A percentile compares a stretch with the other conserved stretches of the same genome.
phyloP scores from a whole-genome alignment of 2,113 vertebrate species.

The Gallinago jamesoni region DNA sequence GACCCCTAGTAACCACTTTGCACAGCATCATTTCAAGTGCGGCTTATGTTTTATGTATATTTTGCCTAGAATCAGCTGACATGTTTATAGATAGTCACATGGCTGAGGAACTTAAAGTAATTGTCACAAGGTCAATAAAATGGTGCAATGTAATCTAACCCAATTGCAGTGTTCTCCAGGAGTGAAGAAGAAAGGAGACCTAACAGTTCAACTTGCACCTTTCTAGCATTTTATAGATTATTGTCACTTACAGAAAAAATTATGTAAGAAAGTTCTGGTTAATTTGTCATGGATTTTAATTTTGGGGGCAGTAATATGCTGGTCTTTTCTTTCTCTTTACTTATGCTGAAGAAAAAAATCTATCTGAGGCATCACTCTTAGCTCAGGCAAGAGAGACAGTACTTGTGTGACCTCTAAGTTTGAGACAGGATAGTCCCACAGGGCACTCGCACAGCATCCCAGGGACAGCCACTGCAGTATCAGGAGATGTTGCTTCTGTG shows the following conservation, averaged over 20 bases:
- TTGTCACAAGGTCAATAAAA: neutral
- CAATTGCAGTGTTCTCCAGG: neutral
- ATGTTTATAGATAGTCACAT: neutral
- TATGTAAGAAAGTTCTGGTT: neutral
- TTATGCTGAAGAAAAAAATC: neutral
- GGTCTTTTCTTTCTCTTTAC: neutral
- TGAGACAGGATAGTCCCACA: neutral
- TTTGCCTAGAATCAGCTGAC: neutral
- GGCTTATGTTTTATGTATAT: neutral
- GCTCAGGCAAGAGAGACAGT: neutral
- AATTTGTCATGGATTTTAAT: neutral
- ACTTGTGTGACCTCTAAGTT: neutral
- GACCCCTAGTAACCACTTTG: neutral
- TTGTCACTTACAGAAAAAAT: neutral
- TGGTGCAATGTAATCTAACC: conserved; percentile 7
- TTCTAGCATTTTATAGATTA: neutral
- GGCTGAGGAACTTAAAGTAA: neutral
- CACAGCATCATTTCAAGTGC: neutral
- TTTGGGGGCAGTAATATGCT: neutral
- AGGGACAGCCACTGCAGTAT: neutral
- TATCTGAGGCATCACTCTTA: fast-evolving
- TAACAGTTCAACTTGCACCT: neutral
- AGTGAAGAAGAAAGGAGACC: neutral
- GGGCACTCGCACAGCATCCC: neutral
- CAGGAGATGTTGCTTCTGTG: neutral